Evolutionary conservation across 2,797 vertebrate species (phyloP).

Genomic region (Benthosema pterotum): DNA sequence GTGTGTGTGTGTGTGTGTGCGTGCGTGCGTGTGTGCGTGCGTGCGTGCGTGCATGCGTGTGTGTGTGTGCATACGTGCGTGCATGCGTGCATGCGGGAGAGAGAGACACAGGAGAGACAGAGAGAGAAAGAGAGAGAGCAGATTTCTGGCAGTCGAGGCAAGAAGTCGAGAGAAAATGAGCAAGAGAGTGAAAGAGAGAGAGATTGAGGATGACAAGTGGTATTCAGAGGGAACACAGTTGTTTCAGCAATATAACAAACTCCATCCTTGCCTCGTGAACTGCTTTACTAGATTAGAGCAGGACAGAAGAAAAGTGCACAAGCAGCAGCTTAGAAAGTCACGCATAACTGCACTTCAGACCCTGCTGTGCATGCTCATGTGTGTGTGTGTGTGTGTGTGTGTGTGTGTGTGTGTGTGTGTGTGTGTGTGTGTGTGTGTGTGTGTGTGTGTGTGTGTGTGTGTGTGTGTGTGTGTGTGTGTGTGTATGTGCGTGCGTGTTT

Average conservation of each 20-base stretch:
- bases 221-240: slow-evolving; percentile 3
- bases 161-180: not conserved
- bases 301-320: slow-evolving; percentile 25
- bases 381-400: not conserved
- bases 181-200: not conserved
- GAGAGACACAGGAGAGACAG: not conserved
- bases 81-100: too few relatives aligned
- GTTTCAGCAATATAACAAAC: slow-evolving; percentile 40
- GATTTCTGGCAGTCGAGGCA: not conserved
- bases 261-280: slow-evolving; percentile 33
- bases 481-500: not conserved
- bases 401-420: not conserved
- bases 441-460: slow-evolving; percentile 10
- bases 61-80: too few relatives aligned
- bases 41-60: too few relatives aligned
- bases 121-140: not conserved
- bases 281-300: slow-evolving; percentile 38
- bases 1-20: too few relatives aligned
- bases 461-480: not conserved
- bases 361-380: slow-evolving; percentile 1
- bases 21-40: too few relatives aligned
- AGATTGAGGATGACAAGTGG: not conserved
- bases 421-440: not conserved
- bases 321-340: slow-evolving; percentile 25
- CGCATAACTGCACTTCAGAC: slow-evolving; percentile 13